Percentiles rank a stretch among this genome's conserved stretches.
Conservation (phyloP, 2,113 vertebrate species). For the Hepsetus odoe region DNA sequence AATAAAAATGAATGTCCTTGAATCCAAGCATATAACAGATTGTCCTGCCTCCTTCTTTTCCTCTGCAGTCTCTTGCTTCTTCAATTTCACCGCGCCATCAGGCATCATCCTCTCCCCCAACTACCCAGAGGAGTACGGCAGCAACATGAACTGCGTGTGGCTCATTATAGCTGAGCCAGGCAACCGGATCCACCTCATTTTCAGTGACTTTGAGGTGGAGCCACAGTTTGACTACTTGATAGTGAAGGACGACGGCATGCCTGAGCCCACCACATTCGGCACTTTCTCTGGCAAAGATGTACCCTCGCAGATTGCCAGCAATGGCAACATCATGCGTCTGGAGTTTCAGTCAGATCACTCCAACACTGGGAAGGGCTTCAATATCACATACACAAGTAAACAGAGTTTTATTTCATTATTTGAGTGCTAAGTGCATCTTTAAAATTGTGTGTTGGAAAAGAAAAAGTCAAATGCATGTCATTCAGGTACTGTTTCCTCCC, state of each 20-base stretch:
- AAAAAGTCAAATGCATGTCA: no score
- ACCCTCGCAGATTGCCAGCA: constrained; percentile 93
- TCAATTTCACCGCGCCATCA: no score
- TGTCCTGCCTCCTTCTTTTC: constrained; percentile 61
- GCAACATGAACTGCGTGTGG: no score
- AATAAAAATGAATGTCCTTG: constrained; percentile 5
- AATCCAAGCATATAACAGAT: constrained; percentile 7
- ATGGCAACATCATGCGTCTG: constrained; percentile 91
- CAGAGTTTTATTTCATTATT: no score
- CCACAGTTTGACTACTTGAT: constrained; percentile 98
- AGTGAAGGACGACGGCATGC: constrained; percentile 91
- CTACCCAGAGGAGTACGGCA: no score
- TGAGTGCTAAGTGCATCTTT: no score
- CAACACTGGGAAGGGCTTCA: constrained; percentile 95
- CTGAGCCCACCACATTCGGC: constrained; percentile 90
- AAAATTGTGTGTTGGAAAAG: no score
- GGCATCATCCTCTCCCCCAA: no score
- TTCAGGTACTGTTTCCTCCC: no score
- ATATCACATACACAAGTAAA: constrained; percentile 97
- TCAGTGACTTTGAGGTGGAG: constrained; percentile 98
- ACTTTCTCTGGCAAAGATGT: constrained; percentile 96
- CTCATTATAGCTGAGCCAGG: constrained; percentile 89
- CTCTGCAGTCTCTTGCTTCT: no score
- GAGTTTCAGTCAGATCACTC: constrained; percentile 99
- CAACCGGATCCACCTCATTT: constrained; percentile 93